Percentiles rank a stretch among this genome's conserved stretches.
phyloP scores from a whole-genome alignment of 2,888 invertebrate genomes.

The Lottia scabra region DNA sequence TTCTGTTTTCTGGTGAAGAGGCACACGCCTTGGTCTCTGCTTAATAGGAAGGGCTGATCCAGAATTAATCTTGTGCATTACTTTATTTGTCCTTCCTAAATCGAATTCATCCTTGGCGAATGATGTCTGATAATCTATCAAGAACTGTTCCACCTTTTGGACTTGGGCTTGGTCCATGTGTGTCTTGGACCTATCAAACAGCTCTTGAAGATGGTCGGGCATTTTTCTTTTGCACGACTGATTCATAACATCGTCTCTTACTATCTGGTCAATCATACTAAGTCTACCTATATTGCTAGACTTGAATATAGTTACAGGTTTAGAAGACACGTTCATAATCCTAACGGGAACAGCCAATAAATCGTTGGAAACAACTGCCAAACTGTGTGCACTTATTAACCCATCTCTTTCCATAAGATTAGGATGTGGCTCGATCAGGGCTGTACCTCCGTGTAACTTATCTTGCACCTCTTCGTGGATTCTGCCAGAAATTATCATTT shows the following conservation, averaged over 20 bases:
- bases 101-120: constrained; percentile 18
- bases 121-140: constrained; percentile 11
- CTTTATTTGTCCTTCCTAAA: constrained; percentile 12
- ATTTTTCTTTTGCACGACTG: neutral
- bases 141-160: constrained; percentile 5
- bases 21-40: neutral
- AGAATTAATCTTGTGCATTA: constrained; percentile 17
- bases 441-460: constrained; percentile 3
- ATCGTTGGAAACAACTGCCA: neutral
- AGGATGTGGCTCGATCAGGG: constrained; percentile 10
- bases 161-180: constrained; percentile 5
- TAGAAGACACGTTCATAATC: constrained; percentile 9
- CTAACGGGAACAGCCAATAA: constrained; percentile 8
- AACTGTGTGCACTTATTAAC: constrained; percentile 14
- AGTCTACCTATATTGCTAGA: neutral
- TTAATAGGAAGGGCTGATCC: constrained; percentile 16
- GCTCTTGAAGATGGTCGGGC: neutral
- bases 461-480: constrained; percentile 8
- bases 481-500: constrained; percentile 2
- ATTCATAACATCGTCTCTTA: neutral
- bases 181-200: neutral
- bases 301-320: constrained; percentile 5
- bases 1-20: neutral
- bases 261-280: neutral
- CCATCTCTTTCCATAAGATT: constrained; percentile 10